Conservation (phyloP, 1,140 invertebrate species). For the Medauroidea extradentata region DNA sequence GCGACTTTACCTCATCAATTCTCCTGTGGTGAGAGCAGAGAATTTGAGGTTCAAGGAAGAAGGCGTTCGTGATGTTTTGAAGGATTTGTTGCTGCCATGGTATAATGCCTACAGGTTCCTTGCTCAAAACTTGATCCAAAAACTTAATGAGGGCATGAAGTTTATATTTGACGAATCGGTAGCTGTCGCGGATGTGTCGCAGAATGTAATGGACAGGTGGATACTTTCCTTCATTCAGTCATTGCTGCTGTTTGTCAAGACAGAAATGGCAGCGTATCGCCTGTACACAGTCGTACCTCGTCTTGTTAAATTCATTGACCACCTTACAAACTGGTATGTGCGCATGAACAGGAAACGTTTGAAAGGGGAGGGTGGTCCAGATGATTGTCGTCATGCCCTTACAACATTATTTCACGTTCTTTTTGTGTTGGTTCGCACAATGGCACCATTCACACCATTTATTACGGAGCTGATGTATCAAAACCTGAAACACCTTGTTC, state of each 20-base stretch:
- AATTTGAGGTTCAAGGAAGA: conserved; percentile 96
- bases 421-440: conserved; percentile 83
- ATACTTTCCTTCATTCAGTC: conserved; percentile 95
- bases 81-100: conserved; percentile 98
- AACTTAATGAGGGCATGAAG: not conserved
- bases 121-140: conserved; percentile 74
- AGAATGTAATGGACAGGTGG: conserved; percentile 97
- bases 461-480: conserved; percentile 96
- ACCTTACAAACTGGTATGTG: conserved; percentile 98
- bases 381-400: conserved; percentile 80
- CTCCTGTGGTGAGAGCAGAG: conserved; percentile 95
- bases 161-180: not conserved
- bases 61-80: conserved; percentile 92
- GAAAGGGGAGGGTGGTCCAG: conserved; percentile 73
- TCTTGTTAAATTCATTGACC: conserved; percentile 94
- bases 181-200: conserved; percentile 22
- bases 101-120: conserved; percentile 97
- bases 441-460: conserved; percentile 98
- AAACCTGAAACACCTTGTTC: conserved; percentile 57
- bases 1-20: conserved; percentile 95
- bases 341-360: conserved; percentile 92
- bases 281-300: conserved; percentile 94
- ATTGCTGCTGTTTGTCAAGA: conserved; percentile 75
- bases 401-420: conserved; percentile 87
- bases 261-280: conserved; percentile 92